Conservation (phyloP, 2,113 vertebrate species). For the Pseudopipra pipra region DNA sequence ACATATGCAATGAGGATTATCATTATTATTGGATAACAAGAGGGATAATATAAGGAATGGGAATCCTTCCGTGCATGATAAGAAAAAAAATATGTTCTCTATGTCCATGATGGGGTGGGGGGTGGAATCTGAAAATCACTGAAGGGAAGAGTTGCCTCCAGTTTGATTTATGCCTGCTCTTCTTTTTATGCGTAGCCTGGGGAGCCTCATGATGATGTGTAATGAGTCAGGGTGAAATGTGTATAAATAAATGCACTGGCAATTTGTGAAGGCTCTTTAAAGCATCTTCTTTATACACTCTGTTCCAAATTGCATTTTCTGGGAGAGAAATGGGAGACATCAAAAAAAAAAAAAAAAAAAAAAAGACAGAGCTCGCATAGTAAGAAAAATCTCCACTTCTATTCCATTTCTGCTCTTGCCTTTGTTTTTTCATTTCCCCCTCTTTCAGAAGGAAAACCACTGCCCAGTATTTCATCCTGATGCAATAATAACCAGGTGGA, state of each 20-base stretch:
- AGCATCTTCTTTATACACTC: neutral
- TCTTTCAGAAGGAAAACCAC: neutral
- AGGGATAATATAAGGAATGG: neutral
- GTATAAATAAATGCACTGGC: slow-evolving; percentile 57
- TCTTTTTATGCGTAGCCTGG: neutral
- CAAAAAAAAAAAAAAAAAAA: neutral
- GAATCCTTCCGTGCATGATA: neutral
- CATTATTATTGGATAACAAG: neutral
- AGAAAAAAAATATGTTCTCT: neutral
- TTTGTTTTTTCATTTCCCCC: neutral
- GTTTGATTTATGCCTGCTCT: slow-evolving; percentile 44
- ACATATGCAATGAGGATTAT: neutral
- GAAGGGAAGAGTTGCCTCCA: neutral
- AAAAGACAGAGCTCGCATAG: neutral
- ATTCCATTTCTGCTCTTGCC: neutral
- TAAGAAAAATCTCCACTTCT: neutral
- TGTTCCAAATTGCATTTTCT: slow-evolving; percentile 1
- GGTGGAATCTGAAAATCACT: neutral
- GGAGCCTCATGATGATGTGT: slow-evolving; percentile 29
- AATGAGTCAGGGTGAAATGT: slow-evolving; percentile 56
- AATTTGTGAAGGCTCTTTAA: slow-evolving; percentile 37
- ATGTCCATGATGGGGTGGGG: neutral
- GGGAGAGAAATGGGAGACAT: neutral
- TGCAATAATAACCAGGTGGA: neutral
- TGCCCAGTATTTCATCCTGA: neutral